Conservation (phyloP, 2,797 vertebrate genomes). For the Liparis tanakae region DNA sequence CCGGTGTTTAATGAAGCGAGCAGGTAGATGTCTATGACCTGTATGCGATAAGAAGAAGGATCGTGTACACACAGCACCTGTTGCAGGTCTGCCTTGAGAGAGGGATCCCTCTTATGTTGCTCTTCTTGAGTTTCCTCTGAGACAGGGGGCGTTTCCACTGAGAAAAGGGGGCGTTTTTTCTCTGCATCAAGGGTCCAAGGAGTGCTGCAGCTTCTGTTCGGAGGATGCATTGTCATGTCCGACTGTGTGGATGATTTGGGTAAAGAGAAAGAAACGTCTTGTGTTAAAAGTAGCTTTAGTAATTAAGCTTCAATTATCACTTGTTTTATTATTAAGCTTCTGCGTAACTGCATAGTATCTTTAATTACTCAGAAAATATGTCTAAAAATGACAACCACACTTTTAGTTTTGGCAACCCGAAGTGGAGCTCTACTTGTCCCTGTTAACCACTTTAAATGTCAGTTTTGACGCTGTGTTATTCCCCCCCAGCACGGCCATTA, state of each 20-base stretch:
- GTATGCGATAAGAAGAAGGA: background rate
- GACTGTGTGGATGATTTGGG: background rate
- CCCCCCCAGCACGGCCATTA: constrained; percentile 44
- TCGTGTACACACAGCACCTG: background rate
- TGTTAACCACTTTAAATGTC: background rate
- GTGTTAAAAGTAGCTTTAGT: constrained; percentile 14
- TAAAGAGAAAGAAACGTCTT: background rate
- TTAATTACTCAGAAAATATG: background rate
- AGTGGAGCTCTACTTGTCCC: background rate
- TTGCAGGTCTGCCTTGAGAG: background rate
- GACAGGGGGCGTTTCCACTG: background rate
- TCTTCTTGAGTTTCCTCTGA: background rate
- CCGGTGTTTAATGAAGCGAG: constrained; percentile 7
- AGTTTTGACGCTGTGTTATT: constrained; percentile 19
- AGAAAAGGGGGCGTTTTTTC: background rate
- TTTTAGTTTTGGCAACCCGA: background rate
- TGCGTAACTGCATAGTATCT: background rate
- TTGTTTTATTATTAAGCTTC: background rate
- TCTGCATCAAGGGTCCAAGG: background rate
- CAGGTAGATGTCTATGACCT: constrained; percentile 5
- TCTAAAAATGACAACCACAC: background rate
- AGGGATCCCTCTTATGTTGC: background rate
- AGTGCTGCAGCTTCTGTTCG: background rate
- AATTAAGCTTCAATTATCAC: too few relatives aligned
- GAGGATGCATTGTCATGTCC: constrained; percentile 5